Conservation (phyloP, 1,140 invertebrate genomes). For the Drosophila seguyi region DNA sequence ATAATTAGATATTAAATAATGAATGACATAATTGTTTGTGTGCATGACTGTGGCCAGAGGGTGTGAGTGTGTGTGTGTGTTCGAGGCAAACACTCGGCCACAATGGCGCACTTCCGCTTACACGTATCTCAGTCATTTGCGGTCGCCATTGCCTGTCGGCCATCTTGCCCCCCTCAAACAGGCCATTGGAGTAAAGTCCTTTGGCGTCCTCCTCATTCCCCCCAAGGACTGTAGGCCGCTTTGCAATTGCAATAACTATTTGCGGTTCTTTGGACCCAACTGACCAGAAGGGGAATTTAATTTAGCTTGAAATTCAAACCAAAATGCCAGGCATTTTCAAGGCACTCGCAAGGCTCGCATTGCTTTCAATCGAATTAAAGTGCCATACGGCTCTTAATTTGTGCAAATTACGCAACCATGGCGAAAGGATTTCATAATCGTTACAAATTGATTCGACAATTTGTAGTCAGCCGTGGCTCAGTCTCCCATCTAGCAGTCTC, state of each 20-base stretch:
- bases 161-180: constrained; percentile 22
- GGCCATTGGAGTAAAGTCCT: neutral
- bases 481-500: too few relatives aligned
- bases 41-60: constrained; percentile 4
- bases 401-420: constrained; percentile 40
- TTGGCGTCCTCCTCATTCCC: neutral
- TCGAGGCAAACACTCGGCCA: constrained; percentile 26
- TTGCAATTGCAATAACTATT: constrained; percentile 76
- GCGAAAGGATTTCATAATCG: constrained; percentile 52
- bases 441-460: constrained; percentile 61
- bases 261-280: constrained; percentile 56
- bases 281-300: constrained; percentile 73
- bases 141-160: constrained; percentile 45
- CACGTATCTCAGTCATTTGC: constrained; percentile 53
- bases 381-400: constrained; percentile 24
- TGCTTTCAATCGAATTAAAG: constrained; percentile 22
- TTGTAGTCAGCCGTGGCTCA: constrained; percentile 26
- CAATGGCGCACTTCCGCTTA: constrained; percentile 40
- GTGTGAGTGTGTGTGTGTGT: neutral
- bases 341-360: neutral
- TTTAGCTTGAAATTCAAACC: constrained; percentile 59
- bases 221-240: neutral
- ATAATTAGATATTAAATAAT: constrained; percentile 82
- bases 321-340: constrained; percentile 25
- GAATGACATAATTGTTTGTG: constrained; percentile 68